These are phyloP conservation scores for Myathropa florea DNA, from an alignment of 2,888 invertebrate species.

Conservation along the genomic window DNA sequence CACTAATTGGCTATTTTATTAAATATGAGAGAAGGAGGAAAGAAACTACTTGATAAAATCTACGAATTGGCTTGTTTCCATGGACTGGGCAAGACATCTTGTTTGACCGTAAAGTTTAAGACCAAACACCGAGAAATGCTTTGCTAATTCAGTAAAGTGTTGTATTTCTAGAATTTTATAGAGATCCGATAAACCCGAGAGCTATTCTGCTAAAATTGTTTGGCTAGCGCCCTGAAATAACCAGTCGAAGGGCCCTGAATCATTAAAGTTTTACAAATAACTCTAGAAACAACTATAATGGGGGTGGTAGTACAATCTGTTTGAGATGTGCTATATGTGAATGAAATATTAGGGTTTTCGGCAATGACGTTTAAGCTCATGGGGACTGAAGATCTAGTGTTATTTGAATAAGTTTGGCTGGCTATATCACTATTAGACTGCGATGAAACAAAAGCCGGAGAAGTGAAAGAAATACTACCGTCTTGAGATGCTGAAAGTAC, in stretches of 20 bases:
- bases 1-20: conserved; percentile 6
- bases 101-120: conserved; percentile 21
- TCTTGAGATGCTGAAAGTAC: too few species aligned
- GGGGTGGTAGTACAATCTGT: background rate
- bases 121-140: background rate
- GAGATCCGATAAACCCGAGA: too few species aligned
- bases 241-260: background rate
- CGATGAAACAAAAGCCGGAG: too few species aligned
- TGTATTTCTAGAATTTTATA: too few species aligned
- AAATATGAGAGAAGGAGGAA: conserved; percentile 8
- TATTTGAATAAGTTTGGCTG: too few species aligned
- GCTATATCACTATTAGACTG: background rate
- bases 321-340: background rate
- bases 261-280: background rate
- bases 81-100: conserved; percentile 27
- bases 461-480: background rate
- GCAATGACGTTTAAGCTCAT: background rate
- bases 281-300: background rate
- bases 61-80: background rate
- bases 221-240: too few species aligned
- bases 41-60: conserved; percentile 27
- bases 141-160: too few species aligned
- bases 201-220: too few species aligned
- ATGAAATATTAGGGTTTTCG: background rate
- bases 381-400: background rate